Percentiles rank a stretch among this genome's conserved stretches.
phyloP scores from a whole-genome alignment of 2,113 vertebrate species.

The Ceuthmochares aereus region DNA sequence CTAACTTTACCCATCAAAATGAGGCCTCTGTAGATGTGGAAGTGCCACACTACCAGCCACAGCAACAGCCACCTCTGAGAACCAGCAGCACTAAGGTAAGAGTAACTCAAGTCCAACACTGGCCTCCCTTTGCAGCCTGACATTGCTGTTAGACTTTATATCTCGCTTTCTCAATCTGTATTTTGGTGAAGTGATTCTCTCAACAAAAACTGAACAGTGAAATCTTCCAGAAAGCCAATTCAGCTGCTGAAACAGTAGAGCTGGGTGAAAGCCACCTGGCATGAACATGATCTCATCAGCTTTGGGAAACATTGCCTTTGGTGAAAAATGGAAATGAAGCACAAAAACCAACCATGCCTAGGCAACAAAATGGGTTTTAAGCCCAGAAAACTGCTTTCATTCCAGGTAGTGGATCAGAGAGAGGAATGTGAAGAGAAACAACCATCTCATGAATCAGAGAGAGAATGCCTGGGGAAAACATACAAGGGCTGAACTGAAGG shows the following conservation, averaged over 20 bases:
- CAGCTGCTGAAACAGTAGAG: neutral
- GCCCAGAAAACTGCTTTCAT: neutral
- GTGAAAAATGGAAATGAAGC: neutral
- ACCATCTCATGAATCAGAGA: neutral
- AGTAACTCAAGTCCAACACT: neutral
- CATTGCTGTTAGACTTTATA: neutral
- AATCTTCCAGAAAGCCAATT: constrained; percentile 1
- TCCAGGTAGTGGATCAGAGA: neutral
- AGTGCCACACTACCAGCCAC: neutral
- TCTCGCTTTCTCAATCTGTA: neutral
- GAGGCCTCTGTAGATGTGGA: neutral
- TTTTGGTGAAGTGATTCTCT: neutral
- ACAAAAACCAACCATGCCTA: neutral
- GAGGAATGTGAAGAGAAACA: neutral
- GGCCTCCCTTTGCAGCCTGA: neutral
- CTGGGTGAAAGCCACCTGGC: neutral
- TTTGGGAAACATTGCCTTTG: neutral
- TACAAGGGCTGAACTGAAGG: neutral
- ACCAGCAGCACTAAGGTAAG: neutral
- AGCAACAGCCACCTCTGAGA: neutral
- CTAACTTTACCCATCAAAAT: neutral
- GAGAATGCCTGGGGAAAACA: neutral
- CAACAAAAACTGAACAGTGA: neutral
- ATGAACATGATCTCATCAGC: neutral
- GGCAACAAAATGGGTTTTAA: neutral